Conservation (phyloP, 2,888 invertebrate genomes). For the Heliconius ethilla region DNA sequence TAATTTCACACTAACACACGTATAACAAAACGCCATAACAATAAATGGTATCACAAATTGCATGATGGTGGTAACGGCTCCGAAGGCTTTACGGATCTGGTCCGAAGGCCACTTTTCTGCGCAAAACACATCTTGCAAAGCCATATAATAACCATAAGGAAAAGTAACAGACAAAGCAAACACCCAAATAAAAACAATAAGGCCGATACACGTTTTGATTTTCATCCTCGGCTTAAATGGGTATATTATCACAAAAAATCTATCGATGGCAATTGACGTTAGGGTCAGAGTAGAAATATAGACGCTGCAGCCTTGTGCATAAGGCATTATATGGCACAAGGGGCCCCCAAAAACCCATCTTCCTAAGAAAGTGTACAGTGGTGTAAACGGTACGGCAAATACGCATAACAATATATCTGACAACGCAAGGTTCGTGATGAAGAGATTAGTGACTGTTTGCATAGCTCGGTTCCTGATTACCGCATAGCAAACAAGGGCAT, state of each 20-base stretch:
- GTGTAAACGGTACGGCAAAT: conserved; percentile 94
- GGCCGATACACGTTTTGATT: conserved; percentile 86
- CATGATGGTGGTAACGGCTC: conserved; percentile 89
- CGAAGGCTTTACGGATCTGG: conserved; percentile 86
- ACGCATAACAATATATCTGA: conserved; percentile 93
- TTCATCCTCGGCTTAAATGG: conserved; percentile 93
- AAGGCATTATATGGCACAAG: conserved; percentile 92
- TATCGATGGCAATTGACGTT: conserved; percentile 95
- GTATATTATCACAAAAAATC: conserved; percentile 94
- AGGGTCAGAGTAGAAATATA: conserved; percentile 95
- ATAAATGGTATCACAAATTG: conserved; percentile 94
- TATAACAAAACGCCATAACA: conserved; percentile 93
- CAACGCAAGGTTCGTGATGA: conserved; percentile 94
- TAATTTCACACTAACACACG: conserved; percentile 89
- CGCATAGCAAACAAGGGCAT: conserved; percentile 92
- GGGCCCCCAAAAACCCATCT: conserved; percentile 92
- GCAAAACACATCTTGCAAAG: conserved; percentile 81
- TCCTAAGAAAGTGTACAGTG: conserved; percentile 91
- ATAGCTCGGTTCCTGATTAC: conserved; percentile 92
- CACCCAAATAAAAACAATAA: conserved; percentile 91
- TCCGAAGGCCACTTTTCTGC: conserved; percentile 91
- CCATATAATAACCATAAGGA: conserved; percentile 92
- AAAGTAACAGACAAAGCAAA: conserved; percentile 89
- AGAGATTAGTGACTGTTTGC: conserved; percentile 96
- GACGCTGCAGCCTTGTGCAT: conserved; percentile 92